These are phyloP conservation scores for Netelia inedita DNA, from an alignment of 2,888 invertebrate genomes.

Conservation along the genomic window DNA sequence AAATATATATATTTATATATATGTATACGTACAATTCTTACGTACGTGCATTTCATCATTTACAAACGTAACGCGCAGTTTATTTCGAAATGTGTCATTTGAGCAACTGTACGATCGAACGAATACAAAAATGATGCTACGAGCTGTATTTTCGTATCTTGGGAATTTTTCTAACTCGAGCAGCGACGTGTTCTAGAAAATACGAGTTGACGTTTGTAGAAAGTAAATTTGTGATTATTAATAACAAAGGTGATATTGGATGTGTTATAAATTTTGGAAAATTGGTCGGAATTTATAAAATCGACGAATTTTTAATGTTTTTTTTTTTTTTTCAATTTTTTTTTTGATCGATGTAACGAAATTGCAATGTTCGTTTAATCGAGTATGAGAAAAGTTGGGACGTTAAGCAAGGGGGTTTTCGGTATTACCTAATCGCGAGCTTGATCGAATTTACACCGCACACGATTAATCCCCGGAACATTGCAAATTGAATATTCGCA, in stretches of 20 bases:
- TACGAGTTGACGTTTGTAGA: no score
- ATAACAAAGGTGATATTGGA: neutral
- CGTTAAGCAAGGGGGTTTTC: neutral
- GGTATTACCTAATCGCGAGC: slow-evolving; percentile 20
- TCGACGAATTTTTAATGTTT: no score
- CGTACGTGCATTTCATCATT: neutral
- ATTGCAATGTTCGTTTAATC: neutral
- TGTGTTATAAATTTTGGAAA: neutral
- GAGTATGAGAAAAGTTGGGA: neutral
- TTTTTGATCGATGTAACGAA: no score
- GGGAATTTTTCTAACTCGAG: no score
- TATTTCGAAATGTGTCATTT: neutral
- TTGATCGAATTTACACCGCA: slow-evolving; percentile 23
- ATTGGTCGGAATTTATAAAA: no score
- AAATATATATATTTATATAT: neutral
- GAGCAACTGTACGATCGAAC: neutral
- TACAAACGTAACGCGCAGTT: neutral
- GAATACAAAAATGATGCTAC: neutral
- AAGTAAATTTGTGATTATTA: no score
- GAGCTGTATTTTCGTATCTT: no score
- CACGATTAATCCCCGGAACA: neutral
- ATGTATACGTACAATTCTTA: neutral
- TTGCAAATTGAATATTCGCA: slow-evolving; percentile 16
- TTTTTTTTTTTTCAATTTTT: no score
- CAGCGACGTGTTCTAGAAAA: no score